Evolutionary conservation across 2,888 invertebrate genomes (phyloP).

Genomic region (Nymphalis c-album): DNA sequence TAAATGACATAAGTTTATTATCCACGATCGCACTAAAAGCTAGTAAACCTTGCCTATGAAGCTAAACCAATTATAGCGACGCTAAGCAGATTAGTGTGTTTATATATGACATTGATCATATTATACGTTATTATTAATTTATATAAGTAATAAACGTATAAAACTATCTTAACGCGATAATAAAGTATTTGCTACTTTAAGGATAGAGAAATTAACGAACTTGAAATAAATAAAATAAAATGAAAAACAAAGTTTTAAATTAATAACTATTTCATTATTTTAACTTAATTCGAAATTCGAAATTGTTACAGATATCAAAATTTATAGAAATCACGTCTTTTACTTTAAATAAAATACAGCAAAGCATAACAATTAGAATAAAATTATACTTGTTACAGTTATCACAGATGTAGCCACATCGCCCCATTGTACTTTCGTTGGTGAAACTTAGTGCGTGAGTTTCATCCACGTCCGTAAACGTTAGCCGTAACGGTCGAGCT

Average conservation of each 20-base stretch:
- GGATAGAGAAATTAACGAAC: no score
- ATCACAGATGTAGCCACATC: neutral
- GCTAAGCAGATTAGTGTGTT: slow-evolving; percentile 30
- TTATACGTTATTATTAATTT: slow-evolving; percentile 2
- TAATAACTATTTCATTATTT: no score
- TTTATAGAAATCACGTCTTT: no score
- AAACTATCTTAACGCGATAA: neutral
- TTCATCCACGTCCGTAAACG: slow-evolving; percentile 38
- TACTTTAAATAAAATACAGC: no score
- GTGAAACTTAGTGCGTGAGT: slow-evolving; percentile 24
- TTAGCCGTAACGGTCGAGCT: slow-evolving; percentile 48
- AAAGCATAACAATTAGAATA: neutral
- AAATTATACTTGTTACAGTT: neutral
- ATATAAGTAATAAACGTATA: neutral
- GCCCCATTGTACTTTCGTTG: slow-evolving; percentile 16
- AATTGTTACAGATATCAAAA: no score
- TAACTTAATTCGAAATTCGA: no score
- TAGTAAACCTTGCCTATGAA: slow-evolving; percentile 18
- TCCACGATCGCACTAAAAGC: slow-evolving; percentile 18
- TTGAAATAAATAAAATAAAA: no score
- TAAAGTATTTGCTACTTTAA: no score
- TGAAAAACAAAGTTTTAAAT: no score
- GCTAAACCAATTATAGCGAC: slow-evolving; percentile 21
- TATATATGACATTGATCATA: slow-evolving; percentile 17
- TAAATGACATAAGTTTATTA: slow-evolving; percentile 16